Base-by-base conservation (phyloP, 2,888 invertebrate genomes). In the Noctua janthe region DNA sequence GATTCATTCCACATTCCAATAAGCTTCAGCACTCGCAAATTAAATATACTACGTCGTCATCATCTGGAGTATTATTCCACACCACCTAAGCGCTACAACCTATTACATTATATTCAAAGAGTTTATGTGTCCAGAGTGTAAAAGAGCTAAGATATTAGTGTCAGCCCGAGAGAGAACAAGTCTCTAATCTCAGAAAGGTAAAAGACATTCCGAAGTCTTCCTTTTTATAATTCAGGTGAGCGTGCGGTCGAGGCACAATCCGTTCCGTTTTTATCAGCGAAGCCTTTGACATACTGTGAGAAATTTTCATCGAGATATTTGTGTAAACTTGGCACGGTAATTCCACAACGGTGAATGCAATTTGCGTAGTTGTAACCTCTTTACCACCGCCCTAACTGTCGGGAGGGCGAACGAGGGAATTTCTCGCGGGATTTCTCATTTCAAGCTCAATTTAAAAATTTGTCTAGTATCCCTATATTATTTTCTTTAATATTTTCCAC, bases 361-460 rank as follows among this genome's bases (percentile, higher is more conserved):
- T 96, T 95, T 95, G 93, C 94, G 94, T 94, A 93, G 94, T 91
- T 93, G 94, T 94, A 94, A 94, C 95, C 94, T 93, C 92, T 94
- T 94, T 95, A 94, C 93, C 92, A 90, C 88, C 88, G 88, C 90
- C 91, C 82, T 92, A 91, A 90, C 89, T 88, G 91, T 87, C 84
- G 85, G 81, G 87, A 86, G 88, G 88, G 82, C 81, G 89, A 73
- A 84, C 76, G 89, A 87, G 86, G 89, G 83, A 94, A 94, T 94
- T 93, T 94, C 93, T 92, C 92, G 82, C 87, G 93, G 92, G 94
- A 93, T 94, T 94, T 94, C 94, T 95, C 94, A 95, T 95, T 95
- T 95, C 95, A 95, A 93, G 95, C 95, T 94, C 94, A 94, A 95
- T 95, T 96, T 95, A 94, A 92, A 93, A 94, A 93, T 93, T 93